Conservation (phyloP, 2,113 vertebrate genomes). For the Monopterus albus region DNA sequence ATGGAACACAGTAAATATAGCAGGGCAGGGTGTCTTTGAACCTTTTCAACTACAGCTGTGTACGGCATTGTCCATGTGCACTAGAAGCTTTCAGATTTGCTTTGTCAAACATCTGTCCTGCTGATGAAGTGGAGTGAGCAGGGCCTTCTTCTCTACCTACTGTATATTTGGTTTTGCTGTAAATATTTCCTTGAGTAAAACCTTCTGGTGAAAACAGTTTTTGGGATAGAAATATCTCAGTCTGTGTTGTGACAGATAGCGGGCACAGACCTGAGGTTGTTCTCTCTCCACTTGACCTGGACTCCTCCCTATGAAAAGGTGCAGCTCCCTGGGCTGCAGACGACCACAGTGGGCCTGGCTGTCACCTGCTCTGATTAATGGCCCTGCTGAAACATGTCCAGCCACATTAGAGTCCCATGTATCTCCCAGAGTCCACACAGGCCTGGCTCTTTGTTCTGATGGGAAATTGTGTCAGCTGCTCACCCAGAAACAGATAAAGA, state of each 20-base stretch:
- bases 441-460: constrained; percentile 93
- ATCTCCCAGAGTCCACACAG: constrained; percentile 92
- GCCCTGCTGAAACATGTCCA: constrained; percentile 92
- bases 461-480: constrained; percentile 97
- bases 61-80: too few relatives aligned
- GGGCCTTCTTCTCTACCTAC: background rate
- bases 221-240: constrained; percentile 24
- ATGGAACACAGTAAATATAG: too few relatives aligned
- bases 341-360: constrained; percentile 77
- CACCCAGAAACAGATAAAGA: constrained; percentile 98
- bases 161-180: background rate
- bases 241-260: constrained; percentile 14
- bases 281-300: constrained; percentile 49
- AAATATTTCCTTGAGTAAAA: constrained; percentile 15
- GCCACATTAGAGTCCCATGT: constrained; percentile 93
- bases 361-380: constrained; percentile 95
- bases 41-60: too few relatives aligned
- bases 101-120: too few relatives aligned
- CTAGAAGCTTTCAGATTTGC: too few relatives aligned
- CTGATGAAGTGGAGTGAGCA: too few relatives aligned
- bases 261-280: constrained; percentile 1
- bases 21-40: too few relatives aligned
- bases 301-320: constrained; percentile 47
- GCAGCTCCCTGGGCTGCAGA: constrained; percentile 53
- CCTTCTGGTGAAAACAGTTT: background rate